Base-by-base conservation (phyloP, 2,888 invertebrate genomes). In the Tipula unca region DNA sequence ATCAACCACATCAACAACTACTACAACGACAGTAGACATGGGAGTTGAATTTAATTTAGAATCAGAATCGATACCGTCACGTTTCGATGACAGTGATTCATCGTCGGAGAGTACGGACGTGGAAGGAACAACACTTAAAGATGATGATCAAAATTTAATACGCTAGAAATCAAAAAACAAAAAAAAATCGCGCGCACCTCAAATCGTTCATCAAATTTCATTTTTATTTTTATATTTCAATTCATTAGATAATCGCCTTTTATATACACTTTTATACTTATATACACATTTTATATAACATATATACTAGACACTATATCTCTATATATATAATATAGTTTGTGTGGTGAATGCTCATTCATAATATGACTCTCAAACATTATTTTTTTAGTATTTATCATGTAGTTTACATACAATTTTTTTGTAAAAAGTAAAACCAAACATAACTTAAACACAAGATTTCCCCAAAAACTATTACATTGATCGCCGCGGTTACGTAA, bases 1-100 rank as follows among this genome's bases (percentile, higher is more conserved):
- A 69, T 69, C 69, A 0, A 89, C 82, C 86, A 86, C 87, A 87
- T 86, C 87, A 42, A 87, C 87, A 87, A 87, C 87, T 86, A 85
- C 87, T 29, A 35, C 69, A 69, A 85, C 32, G 20, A 48, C 54
- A 6, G n/a, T n/a, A n/a, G n/a, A n/a, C n/a, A n/a, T n/a, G n/a
- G n/a, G n/a, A n/a, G n/a, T 29, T 48, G 48, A 39, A 13, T 17
- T 36, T 84, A 25, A 84, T 39, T 29, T 29, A 29, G 85, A 85
- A 54, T 29, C 25, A 32, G 17, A 29, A 54, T n/a, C 85, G n/a
- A 69, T 69, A 25, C 69, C 69, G 3, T 69, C 69, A 69, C 69
- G 69, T 6, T 54, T 54, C 17, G 69, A 25, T 25, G 35, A 17
- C 10, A 29, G 17, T 32, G 54, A 85, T 54, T 8, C 85, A 13